Base-by-base conservation (phyloP, 2,113 vertebrate genomes). In the Baryphthengus martii region DNA sequence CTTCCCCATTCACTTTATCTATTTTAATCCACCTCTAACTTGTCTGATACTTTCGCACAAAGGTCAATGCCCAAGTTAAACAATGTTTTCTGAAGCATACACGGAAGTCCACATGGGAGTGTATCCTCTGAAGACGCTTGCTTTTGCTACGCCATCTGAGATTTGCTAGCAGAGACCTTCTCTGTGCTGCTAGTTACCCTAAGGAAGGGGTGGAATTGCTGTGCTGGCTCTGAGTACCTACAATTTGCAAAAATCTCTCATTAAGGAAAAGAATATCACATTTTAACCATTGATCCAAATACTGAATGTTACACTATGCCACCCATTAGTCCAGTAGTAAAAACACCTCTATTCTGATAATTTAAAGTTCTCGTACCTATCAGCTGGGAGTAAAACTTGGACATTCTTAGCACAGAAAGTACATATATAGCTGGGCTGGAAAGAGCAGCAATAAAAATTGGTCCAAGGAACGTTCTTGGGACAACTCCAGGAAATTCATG, bases 401-500 rank as follows among this genome's bases (percentile, higher is more conserved):
- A 98, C 9, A 74, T 95, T 45, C 98, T 97, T 73, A 99, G 70
- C 71, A 98, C 82, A 3, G 98, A 98, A 11, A 98, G 97, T 49
- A 98, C 9, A 17, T 78, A 98, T 25, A 99, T 97, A 7, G 86
- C 85, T 4, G 99, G 99, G 63, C 98, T 98, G 94, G 98, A 98
- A 73, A 99, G 92, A 1, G 68, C 71, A 7, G 98, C 98, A 21
- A 99, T 89, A 75, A 99, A 95, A 75, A 99, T 77, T 0, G 99
- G 99, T 39, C 99, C 99, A 2, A 99, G 97, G 90, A 99, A 99
- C 0, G 99, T 99, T 89, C 99, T 98, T 40, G 99, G 99, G 28
- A 99, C 99, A 45, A 99, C 99, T 18, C 99, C 99, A 2, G 99
- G 99, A 90, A 99, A 99, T 90, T 99, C 98, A 50, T 98, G 98